phyloP scores from a whole-genome alignment of 2,797 vertebrate genomes.

The Garrulus glandarius region DNA sequence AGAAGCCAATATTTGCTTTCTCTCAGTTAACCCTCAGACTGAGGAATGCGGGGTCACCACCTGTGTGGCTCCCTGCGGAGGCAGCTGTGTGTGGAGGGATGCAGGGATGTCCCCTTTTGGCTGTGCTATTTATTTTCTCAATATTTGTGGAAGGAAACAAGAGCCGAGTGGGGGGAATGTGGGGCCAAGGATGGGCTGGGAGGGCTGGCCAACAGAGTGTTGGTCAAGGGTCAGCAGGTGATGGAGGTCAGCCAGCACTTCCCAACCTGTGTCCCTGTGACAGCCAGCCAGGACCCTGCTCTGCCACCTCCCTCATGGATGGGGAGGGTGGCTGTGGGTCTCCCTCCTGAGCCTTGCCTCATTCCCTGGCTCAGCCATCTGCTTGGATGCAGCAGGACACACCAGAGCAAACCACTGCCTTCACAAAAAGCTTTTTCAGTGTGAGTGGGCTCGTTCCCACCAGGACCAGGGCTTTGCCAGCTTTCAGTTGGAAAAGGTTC shows the following conservation, averaged over 20 bases:
- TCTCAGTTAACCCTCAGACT: neutral
- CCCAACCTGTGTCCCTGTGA: neutral
- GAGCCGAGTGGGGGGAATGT: neutral
- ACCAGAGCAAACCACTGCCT: neutral
- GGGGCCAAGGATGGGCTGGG: neutral
- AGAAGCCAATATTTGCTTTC: slow-evolving; percentile 26
- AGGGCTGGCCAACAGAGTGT: neutral
- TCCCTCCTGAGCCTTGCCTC: neutral
- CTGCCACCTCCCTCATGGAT: neutral
- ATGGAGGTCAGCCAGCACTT: neutral
- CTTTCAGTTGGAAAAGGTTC: neutral
- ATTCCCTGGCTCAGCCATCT: neutral
- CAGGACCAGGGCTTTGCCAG: neutral
- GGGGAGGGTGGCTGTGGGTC: neutral
- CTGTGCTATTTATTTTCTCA: slow-evolving; percentile 21
- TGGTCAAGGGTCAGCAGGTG: neutral
- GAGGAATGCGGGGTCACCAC: slow-evolving; percentile 66
- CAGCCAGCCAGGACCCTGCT: neutral
- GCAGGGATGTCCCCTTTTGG: neutral
- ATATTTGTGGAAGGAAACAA: slow-evolving; percentile 59
- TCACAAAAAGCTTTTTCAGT: neutral
- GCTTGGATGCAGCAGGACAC: neutral
- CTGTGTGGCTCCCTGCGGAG: neutral
- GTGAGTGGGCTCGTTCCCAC: neutral
- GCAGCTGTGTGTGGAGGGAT: neutral